Evolutionary conservation across 2,797 vertebrate species (phyloP).

Genomic region (Sebastes ruberrimus): DNA sequence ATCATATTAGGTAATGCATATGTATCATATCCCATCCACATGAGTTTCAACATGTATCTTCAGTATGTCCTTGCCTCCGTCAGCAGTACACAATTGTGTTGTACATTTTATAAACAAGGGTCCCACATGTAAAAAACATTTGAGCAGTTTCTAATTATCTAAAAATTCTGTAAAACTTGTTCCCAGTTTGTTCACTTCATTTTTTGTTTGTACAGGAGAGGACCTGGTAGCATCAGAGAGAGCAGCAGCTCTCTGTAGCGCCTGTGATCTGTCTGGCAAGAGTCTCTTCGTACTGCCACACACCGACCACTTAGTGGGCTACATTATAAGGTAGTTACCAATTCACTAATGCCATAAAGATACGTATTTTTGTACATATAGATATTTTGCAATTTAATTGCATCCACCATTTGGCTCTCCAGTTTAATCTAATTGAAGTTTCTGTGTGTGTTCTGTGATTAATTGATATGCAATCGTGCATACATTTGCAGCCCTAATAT

Average conservation of each 20-base stretch:
- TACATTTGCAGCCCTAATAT: too few relatives aligned
- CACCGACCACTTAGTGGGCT: slow-evolving; percentile 97
- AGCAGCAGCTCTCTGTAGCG: slow-evolving; percentile 91
- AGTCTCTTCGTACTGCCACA: slow-evolving; percentile 97
- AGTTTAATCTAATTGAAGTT: neutral
- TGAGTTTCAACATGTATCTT: neutral
- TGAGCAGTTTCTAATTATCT: neutral
- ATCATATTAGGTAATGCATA: neutral
- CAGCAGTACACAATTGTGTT: neutral
- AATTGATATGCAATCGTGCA: too few relatives aligned
- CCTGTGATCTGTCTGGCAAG: slow-evolving; percentile 96
- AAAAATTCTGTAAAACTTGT: neutral
- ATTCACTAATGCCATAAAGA: neutral
- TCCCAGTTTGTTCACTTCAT: neutral
- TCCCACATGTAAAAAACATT: neutral
- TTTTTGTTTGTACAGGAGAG: slow-evolving; percentile 85
- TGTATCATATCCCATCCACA: neutral
- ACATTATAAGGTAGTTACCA: slow-evolving; percentile 91
- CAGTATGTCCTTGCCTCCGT: neutral
- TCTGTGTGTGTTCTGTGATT: too few relatives aligned
- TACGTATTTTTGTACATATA: neutral
- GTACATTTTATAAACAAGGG: neutral
- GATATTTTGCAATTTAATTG: neutral
- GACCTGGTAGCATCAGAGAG: slow-evolving; percentile 96
- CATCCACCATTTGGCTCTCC: neutral